Conservation (phyloP, 1,140 invertebrate species). For the Drosophila parabipectinata region DNA sequence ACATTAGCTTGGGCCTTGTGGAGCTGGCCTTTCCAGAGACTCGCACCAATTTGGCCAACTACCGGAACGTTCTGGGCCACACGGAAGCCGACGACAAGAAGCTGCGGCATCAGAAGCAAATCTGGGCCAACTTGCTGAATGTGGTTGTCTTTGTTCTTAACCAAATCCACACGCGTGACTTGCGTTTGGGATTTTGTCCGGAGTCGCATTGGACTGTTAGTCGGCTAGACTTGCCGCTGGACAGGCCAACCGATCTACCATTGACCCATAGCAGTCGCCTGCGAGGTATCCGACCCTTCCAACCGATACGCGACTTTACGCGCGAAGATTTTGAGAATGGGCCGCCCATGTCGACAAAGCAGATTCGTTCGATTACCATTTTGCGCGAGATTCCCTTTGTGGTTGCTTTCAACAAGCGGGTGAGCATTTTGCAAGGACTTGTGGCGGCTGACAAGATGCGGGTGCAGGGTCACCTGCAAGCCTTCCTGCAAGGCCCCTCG, state of each 20-base stretch:
- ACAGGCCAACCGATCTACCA: slow-evolving; percentile 87
- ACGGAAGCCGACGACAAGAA: slow-evolving; percentile 73
- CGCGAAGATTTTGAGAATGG: slow-evolving; percentile 89
- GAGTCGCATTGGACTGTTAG: slow-evolving; percentile 91
- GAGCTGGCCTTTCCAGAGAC: slow-evolving; percentile 95
- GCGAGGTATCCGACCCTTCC: slow-evolving; percentile 87
- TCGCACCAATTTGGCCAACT: slow-evolving; percentile 85
- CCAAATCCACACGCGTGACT: slow-evolving; percentile 93
- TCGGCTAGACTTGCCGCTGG: slow-evolving; percentile 88
- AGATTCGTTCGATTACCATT: slow-evolving; percentile 94
- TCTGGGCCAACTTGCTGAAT: slow-evolving; percentile 86
- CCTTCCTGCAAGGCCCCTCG: slow-evolving; percentile 90
- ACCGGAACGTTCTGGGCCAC: slow-evolving; percentile 83
- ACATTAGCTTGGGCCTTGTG: slow-evolving; percentile 94
- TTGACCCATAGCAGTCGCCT: slow-evolving; percentile 86
- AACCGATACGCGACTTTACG: slow-evolving; percentile 86
- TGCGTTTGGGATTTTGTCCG: slow-evolving; percentile 90
- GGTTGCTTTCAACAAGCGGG: slow-evolving; percentile 94
- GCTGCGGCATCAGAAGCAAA: slow-evolving; percentile 84
- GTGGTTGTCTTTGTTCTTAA: slow-evolving; percentile 88
- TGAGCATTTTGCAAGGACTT: slow-evolving; percentile 93
- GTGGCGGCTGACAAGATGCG: slow-evolving; percentile 84
- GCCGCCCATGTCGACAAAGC: slow-evolving; percentile 93
- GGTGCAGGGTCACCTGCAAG: slow-evolving; percentile 88
- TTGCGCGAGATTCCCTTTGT: slow-evolving; percentile 97